Conservation (phyloP, 1,140 invertebrate genomes). For the Adoxophyes honmai region DNA sequence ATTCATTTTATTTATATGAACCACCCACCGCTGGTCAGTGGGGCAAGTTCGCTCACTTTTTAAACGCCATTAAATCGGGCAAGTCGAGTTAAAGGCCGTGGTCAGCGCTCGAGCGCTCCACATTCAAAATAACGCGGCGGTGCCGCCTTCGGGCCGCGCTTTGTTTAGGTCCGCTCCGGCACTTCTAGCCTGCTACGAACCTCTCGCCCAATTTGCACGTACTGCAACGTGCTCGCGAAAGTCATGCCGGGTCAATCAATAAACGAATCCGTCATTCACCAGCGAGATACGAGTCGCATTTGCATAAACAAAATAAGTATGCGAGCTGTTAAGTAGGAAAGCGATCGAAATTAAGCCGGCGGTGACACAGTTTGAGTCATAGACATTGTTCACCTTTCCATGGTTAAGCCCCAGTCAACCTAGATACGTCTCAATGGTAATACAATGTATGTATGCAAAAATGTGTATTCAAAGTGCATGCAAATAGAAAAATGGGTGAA, state of each 20-base stretch:
- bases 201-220: no score
- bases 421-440: constrained; percentile 14
- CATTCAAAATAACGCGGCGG: constrained; percentile 14
- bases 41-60: constrained; percentile 71
- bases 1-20: constrained; percentile 67
- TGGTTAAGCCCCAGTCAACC: neutral
- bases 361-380: constrained; percentile 8
- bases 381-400: constrained; percentile 9
- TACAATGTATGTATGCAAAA: constrained; percentile 15
- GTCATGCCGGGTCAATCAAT: no score
- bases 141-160: neutral
- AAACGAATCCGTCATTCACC: no score
- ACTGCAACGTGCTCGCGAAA: no score
- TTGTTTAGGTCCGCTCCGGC: neutral
- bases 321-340: neutral
- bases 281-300: neutral
- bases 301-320: neutral
- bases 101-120: constrained; percentile 39
- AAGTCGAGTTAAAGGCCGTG: constrained; percentile 66
- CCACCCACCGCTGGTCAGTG: constrained; percentile 55
- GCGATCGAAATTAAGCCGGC: neutral
- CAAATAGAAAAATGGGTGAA: neutral
- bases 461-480: constrained; percentile 12
- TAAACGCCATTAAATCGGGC: constrained; percentile 68
- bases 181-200: no score